Conservation (phyloP, 2,888 invertebrate species). For the Tetropium fuscum region DNA sequence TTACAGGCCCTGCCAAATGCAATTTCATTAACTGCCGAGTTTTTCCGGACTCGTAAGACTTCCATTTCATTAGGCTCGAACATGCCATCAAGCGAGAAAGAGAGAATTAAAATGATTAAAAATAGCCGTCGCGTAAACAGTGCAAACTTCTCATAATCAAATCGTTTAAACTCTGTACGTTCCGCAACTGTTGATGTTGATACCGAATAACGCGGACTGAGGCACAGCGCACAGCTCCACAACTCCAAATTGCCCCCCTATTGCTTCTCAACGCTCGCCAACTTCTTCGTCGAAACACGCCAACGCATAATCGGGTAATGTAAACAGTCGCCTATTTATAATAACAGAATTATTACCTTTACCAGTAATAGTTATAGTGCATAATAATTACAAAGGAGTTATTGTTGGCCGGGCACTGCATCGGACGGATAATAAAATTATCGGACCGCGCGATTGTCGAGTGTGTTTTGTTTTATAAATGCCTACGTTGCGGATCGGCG, state of each 20-base stretch:
- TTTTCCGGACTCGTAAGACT: slow-evolving; percentile 35
- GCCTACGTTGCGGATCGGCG: no score
- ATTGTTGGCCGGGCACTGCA: slow-evolving; percentile 4
- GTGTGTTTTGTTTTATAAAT: slow-evolving; percentile 2
- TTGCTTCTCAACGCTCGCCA: slow-evolving; percentile 1
- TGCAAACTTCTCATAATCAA: background rate
- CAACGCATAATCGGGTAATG: slow-evolving; percentile 16
- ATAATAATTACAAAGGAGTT: slow-evolving; percentile 10
- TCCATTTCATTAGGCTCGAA: slow-evolving; percentile 35
- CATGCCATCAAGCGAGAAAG: background rate
- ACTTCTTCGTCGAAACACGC: slow-evolving; percentile 7
- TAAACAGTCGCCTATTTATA: slow-evolving; percentile 23
- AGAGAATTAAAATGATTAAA: background rate
- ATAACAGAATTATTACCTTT: slow-evolving; percentile 25
- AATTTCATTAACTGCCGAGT: slow-evolving; percentile 29
- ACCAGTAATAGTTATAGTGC: slow-evolving; percentile 4
- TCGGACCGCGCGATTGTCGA: slow-evolving; percentile 6
- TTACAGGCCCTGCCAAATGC: slow-evolving; percentile 25
- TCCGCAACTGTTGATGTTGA: background rate
- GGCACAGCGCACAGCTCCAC: no score
- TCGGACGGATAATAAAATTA: background rate
- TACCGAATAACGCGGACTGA: no score
- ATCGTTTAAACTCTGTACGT: background rate
- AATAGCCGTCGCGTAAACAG: background rate
- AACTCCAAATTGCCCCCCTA: no score